phyloP scores from a whole-genome alignment of 1,140 invertebrate genomes.

The Ceratosolen solmsi region DNA sequence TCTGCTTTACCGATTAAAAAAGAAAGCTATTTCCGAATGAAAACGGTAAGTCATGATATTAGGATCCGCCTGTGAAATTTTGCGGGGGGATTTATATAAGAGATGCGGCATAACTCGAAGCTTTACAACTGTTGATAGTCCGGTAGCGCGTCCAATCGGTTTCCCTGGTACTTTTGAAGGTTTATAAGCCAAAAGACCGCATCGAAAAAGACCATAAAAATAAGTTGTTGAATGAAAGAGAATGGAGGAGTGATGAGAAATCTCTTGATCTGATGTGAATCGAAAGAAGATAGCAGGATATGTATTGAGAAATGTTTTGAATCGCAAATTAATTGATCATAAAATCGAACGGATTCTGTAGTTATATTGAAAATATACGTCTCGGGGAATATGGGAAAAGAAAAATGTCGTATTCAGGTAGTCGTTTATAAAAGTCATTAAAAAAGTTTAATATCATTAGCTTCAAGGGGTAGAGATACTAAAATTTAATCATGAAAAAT shows the following conservation, averaged over 20 bases:
- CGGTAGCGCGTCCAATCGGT: slow-evolving; percentile 60
- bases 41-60: slow-evolving; percentile 45
- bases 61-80: slow-evolving; percentile 31
- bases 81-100: background rate
- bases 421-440: slow-evolving; percentile 19
- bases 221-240: slow-evolving; percentile 51
- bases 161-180: slow-evolving; percentile 55
- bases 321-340: slow-evolving; percentile 44
- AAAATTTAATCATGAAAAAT: background rate
- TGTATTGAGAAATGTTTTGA: slow-evolving; percentile 33
- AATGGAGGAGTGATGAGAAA: slow-evolving; percentile 50
- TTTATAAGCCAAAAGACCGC: slow-evolving; percentile 47
- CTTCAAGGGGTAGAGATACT: background rate
- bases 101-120: slow-evolving; percentile 49
- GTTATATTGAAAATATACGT: background rate
- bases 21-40: slow-evolving; percentile 34
- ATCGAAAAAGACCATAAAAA: slow-evolving; percentile 52
- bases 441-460: slow-evolving; percentile 24
- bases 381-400: background rate
- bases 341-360: slow-evolving; percentile 39
- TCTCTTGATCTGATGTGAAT: slow-evolving; percentile 52
- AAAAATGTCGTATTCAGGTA: background rate
- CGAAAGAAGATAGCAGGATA: background rate
- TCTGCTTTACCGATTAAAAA: background rate
- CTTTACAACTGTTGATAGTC: slow-evolving; percentile 49